These are phyloP conservation scores for Neuroscelio doddi DNA, from an alignment of 2,888 invertebrate species.

Conservation along the genomic window DNA sequence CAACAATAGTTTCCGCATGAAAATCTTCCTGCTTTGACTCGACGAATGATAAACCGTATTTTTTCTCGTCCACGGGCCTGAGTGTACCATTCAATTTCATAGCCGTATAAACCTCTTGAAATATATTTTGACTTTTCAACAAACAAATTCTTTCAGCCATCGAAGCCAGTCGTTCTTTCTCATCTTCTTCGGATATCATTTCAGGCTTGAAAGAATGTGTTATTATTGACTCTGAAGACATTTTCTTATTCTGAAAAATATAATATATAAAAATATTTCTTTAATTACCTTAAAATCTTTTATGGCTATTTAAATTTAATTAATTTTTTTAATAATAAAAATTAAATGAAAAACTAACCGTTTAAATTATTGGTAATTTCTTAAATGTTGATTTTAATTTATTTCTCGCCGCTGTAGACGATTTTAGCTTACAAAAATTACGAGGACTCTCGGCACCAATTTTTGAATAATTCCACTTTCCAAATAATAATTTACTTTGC, in stretches of 20 bases:
- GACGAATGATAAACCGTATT: constrained; percentile 74
- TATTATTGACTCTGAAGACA: constrained; percentile 48
- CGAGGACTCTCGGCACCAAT: constrained; percentile 53
- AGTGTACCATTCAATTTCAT: constrained; percentile 81
- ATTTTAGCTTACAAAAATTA: constrained; percentile 74
- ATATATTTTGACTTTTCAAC: constrained; percentile 80
- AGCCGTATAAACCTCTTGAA: constrained; percentile 79
- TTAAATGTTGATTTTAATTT: constrained; percentile 68
- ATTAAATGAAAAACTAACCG: not conserved
- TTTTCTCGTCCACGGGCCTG: constrained; percentile 78
- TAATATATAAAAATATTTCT: not conserved
- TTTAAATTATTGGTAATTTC: not conserved
- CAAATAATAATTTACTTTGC: constrained; percentile 52
- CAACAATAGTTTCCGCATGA: not conserved
- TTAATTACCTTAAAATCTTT: not conserved
- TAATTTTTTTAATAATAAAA: not conserved
- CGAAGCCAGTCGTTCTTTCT: constrained; percentile 79
- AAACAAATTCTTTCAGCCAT: constrained; percentile 81
- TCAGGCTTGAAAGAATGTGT: constrained; percentile 78
- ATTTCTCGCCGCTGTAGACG: constrained; percentile 72
- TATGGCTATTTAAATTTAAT: no score
- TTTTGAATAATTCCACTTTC: constrained; percentile 60
- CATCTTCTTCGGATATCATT: constrained; percentile 81
- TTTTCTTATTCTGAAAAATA: constrained; percentile 16
- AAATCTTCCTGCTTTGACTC: constrained; percentile 18